Evolutionary conservation across 2,113 vertebrate genomes (phyloP).

Genomic region (Piaya cayana): DNA sequence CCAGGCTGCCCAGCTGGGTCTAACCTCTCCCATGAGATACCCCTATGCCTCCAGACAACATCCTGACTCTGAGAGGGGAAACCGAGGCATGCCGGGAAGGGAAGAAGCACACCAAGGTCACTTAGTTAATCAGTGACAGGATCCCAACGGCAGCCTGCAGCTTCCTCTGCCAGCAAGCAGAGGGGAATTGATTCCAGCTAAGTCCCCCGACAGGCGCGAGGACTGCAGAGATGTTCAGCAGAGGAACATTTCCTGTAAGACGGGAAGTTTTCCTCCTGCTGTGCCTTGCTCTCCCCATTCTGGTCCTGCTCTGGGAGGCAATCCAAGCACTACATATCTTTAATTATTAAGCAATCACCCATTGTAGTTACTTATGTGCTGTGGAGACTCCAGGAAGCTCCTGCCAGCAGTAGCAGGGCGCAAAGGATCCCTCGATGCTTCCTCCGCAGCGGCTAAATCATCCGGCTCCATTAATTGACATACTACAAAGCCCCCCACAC

Average conservation of each 20-base stretch:
- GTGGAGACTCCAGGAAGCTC: slow-evolving; percentile 19
- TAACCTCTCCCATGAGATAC: background rate
- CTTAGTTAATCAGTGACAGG: background rate
- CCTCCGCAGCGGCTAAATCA: background rate
- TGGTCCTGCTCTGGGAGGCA: slow-evolving; percentile 22
- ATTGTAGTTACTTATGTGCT: slow-evolving; percentile 19
- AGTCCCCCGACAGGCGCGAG: background rate
- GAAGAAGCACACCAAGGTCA: background rate
- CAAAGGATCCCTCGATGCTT: slow-evolving; percentile 18
- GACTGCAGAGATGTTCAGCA: background rate
- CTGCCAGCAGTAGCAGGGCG: background rate
- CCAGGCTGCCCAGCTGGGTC: background rate
- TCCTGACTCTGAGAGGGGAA: background rate
- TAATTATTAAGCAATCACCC: slow-evolving; percentile 63
- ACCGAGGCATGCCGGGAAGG: background rate
- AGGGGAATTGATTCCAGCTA: slow-evolving; percentile 2
- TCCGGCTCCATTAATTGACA: background rate
- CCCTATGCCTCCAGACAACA: background rate
- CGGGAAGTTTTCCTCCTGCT: slow-evolving; percentile 22
- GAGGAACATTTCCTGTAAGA: slow-evolving; percentile 59
- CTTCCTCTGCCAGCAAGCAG: background rate
- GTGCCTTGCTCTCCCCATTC: background rate
- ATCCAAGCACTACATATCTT: slow-evolving; percentile 45
- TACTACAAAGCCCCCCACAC: background rate
- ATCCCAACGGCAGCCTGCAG: background rate